Percentiles rank a stretch among this genome's conserved stretches.
These are phyloP conservation scores for Lontra canadensis DNA, from an alignment of 2,113 vertebrate species.

Conservation along the genomic window DNA sequence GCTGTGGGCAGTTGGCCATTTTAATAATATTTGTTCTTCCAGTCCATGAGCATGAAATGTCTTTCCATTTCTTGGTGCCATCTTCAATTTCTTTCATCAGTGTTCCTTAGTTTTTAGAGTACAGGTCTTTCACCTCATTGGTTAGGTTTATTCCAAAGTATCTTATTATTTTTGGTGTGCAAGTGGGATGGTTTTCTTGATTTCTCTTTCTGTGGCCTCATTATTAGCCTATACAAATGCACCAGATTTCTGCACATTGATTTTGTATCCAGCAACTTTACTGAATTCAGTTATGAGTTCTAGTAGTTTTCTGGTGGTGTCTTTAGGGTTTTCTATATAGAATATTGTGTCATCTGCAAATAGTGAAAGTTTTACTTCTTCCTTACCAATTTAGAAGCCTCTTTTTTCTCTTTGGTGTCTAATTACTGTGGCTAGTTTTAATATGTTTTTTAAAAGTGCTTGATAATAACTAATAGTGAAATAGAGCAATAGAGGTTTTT, in stretches of 20 bases:
- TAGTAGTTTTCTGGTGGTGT: neutral
- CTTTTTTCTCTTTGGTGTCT: neutral
- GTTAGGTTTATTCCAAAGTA: neutral
- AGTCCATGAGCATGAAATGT: neutral
- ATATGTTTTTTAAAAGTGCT: neutral
- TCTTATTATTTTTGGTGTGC: neutral
- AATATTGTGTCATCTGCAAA: neutral
- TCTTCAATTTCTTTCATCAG: neutral
- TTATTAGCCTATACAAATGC: neutral
- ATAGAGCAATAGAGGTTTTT: neutral
- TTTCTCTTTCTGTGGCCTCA: neutral
- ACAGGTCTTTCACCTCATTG: neutral
- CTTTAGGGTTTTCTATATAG: neutral
- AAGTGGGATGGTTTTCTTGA: neutral
- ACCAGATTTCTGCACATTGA: neutral
- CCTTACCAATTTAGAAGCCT: neutral
- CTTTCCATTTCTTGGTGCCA: neutral
- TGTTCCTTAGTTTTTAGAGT: neutral
- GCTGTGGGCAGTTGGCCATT: neutral
- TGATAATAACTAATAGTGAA: neutral
- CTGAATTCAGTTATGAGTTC: neutral
- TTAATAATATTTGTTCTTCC: neutral
- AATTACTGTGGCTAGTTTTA: neutral
- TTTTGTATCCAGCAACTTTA: neutral
- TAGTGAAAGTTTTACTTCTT: neutral